Conservation (phyloP, 2,797 vertebrate species). For the Sebastes baramenuke region DNA sequence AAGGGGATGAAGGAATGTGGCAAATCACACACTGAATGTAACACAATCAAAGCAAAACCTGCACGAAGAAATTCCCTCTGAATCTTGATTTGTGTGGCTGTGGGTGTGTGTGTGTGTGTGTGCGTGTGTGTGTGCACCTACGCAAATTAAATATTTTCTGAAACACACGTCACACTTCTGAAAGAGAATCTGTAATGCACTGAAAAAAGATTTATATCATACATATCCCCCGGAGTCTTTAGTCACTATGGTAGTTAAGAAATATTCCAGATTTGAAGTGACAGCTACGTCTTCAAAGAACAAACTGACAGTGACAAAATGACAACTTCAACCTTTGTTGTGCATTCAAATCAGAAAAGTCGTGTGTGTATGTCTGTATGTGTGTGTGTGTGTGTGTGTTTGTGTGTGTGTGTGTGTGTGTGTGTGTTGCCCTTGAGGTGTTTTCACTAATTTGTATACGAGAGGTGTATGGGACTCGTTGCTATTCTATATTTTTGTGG, state of each 20-base stretch:
- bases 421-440: constrained; percentile 25
- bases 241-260: constrained; percentile 21
- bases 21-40: constrained; percentile 40
- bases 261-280: constrained; percentile 30
- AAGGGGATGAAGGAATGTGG: constrained; percentile 11
- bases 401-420: background rate
- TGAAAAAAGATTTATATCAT: constrained; percentile 7
- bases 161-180: constrained; percentile 18
- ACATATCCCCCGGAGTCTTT: constrained; percentile 4
- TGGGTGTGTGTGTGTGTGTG: background rate
- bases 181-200: constrained; percentile 35
- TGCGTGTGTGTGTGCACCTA: background rate
- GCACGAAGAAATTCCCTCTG: background rate
- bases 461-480: constrained; percentile 4
- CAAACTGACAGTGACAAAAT: constrained; percentile 51
- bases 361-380: background rate
- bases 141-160: constrained; percentile 38
- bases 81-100: background rate
- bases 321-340: constrained; percentile 30
- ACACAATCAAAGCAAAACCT: constrained; percentile 46
- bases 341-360: constrained; percentile 12
- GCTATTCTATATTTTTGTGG: constrained; percentile 2
- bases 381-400: background rate
- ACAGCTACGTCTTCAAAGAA: constrained; percentile 34
- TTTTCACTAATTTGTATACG: constrained; percentile 38